These are phyloP conservation scores for Drosophila oshimai DNA, from an alignment of 1,140 invertebrate species.

Conservation along the genomic window DNA sequence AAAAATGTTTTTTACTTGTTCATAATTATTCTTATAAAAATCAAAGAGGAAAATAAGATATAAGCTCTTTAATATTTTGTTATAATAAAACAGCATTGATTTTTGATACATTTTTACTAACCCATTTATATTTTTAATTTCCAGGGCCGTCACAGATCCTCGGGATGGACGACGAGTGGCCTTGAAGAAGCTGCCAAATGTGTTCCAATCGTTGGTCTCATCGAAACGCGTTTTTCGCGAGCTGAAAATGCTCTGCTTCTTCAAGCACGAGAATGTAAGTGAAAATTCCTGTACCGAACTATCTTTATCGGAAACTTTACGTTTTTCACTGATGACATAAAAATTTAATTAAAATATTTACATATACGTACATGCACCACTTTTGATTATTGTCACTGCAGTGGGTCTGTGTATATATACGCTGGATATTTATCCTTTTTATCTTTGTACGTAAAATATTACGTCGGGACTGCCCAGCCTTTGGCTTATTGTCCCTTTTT, in stretches of 20 bases:
- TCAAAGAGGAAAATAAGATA: no score
- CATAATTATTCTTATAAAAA: no score
- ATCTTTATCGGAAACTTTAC: slow-evolving; percentile 4
- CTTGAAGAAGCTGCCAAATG: slow-evolving; percentile 99
- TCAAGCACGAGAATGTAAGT: slow-evolving; percentile 99
- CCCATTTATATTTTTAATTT: slow-evolving; percentile 81
- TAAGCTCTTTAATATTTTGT: background rate
- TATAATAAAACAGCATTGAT: background rate
- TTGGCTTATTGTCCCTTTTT: slow-evolving; percentile 5
- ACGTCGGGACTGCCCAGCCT: slow-evolving; percentile 25
- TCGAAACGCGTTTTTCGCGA: slow-evolving; percentile 99
- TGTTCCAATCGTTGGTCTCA: slow-evolving; percentile 99
- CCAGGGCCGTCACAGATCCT: slow-evolving; percentile 99
- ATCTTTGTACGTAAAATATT: slow-evolving; percentile 36
- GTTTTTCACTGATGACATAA: slow-evolving; percentile 53
- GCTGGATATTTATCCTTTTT: slow-evolving; percentile 20
- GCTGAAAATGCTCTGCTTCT: slow-evolving; percentile 99
- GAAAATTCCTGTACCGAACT: background rate
- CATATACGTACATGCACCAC: slow-evolving; percentile 16
- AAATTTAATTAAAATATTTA: slow-evolving; percentile 68
- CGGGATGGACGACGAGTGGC: slow-evolving; percentile 98
- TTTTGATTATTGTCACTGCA: slow-evolving; percentile 31
- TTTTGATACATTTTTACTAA: no score
- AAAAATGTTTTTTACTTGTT: no score
- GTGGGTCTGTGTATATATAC: background rate